phyloP scores from a whole-genome alignment of 2,113 vertebrate species.

The Percina caprodes region DNA sequence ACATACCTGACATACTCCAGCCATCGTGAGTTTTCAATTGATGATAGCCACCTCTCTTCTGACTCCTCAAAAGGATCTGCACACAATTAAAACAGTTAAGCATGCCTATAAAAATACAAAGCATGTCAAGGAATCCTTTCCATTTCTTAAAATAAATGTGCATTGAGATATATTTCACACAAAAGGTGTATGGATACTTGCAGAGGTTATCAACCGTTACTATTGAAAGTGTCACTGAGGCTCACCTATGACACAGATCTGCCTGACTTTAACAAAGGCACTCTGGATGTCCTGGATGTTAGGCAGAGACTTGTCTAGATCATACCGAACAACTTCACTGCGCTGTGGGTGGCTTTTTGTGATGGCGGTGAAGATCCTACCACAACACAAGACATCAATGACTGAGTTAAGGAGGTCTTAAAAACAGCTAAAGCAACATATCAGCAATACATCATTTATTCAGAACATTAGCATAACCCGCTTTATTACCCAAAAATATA shows the following conservation, averaged over 20 bases:
- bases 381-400: constrained; percentile 25
- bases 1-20: constrained; percentile 93
- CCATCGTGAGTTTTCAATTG: constrained; percentile 93
- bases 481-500: background rate
- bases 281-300: constrained; percentile 92
- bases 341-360: constrained; percentile 94
- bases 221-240: background rate
- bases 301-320: constrained; percentile 92
- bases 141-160: background rate
- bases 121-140: background rate
- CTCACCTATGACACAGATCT: constrained; percentile 94
- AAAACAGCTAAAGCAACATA: constrained; percentile 8
- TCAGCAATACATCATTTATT: background rate
- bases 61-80: constrained; percentile 93
- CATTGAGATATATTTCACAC: background rate
- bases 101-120: constrained; percentile 1
- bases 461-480: background rate
- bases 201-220: no score
- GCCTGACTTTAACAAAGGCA: constrained; percentile 90
- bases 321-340: constrained; percentile 88
- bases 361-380: constrained; percentile 92
- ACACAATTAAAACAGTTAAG: constrained; percentile 43
- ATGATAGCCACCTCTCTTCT: constrained; percentile 95
- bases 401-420: background rate
- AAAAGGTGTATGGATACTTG: background rate